Evolutionary conservation across 2,113 vertebrate species (phyloP).

Genomic region (Onychorhynchus coronatus): DNA sequence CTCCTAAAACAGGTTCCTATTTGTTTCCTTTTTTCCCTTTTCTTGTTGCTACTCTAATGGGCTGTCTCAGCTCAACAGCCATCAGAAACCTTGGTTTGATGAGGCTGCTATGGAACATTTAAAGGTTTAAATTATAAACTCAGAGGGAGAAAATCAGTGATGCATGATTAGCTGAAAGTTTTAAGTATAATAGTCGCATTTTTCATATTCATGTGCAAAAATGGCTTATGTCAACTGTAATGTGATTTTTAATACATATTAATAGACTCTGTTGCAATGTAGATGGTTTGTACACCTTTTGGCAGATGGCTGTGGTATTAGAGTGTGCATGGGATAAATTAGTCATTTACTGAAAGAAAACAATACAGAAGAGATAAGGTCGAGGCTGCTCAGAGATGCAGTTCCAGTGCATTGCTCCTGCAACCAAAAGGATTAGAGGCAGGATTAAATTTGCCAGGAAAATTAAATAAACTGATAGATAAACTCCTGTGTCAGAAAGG

Average conservation of each 20-base stretch:
- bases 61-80: neutral
- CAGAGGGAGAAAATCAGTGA: neutral
- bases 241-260: constrained; percentile 37
- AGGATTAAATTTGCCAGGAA: neutral
- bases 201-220: constrained; percentile 13
- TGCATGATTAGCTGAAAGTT: constrained; percentile 13
- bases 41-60: neutral
- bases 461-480: neutral
- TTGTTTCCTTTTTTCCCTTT: neutral
- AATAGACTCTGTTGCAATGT: neutral
- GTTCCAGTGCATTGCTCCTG: neutral
- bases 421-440: neutral
- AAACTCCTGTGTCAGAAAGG: neutral
- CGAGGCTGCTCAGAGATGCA: neutral
- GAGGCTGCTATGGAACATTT: neutral
- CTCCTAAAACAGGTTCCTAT: neutral
- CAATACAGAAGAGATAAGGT: neutral
- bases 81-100: neutral
- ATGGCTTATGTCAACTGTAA: neutral
- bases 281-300: constrained; percentile 21
- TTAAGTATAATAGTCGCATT: neutral
- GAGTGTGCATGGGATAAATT: neutral
- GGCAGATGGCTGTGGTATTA: neutral
- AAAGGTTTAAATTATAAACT: constrained; percentile 28
- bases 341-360: neutral